Evolutionary conservation across 92 coral and sea anemone genomes (phyloP).

Genomic region (Actinostola sp.): DNA sequence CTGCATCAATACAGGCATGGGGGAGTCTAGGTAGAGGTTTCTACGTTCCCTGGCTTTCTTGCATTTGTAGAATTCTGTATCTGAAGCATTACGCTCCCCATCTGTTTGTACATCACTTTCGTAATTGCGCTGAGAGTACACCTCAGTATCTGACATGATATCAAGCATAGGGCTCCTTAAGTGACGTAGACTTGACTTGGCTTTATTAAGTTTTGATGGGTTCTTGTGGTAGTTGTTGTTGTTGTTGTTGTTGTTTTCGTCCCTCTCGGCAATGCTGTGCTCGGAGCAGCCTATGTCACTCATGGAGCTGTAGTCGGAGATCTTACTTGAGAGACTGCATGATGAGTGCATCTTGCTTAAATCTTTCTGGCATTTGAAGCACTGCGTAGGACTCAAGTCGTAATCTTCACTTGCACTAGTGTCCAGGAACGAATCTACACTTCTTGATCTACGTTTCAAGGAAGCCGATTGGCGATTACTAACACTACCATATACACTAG

Average conservation of each 20-base stretch:
- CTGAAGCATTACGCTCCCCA: conserved; percentile 60
- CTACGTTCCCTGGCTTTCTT: conserved; percentile 64
- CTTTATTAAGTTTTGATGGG: conserved; percentile 6
- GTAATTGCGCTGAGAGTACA: conserved; percentile 60
- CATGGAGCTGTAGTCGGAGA: conserved; percentile 84
- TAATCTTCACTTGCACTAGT: conserved; percentile 59
- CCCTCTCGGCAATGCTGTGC: conserved; percentile 67
- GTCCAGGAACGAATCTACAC: conserved; percentile 76
- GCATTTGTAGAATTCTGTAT: conserved; percentile 73
- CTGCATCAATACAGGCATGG: conserved; percentile 66
- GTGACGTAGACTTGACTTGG: conserved; percentile 47
- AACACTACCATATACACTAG: conserved; percentile 9
- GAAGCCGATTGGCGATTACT: conserved; percentile 26
- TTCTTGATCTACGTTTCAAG: conserved; percentile 77
- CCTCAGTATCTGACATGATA: conserved; percentile 76
- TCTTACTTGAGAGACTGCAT: conserved; percentile 72
- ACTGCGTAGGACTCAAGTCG: conserved; percentile 77
- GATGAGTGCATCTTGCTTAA: conserved; percentile 65
- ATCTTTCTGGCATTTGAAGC: conserved; percentile 85
- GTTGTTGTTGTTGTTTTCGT: conserved; percentile 60
- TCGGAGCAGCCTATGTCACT: conserved; percentile 77
- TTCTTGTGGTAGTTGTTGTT: not conserved
- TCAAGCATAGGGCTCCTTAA: conserved; percentile 65
- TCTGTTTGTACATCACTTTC: conserved; percentile 78
- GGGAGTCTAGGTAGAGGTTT: conserved; percentile 72